Evolutionary conservation across 2,888 invertebrate genomes (phyloP).

Genomic region (Nephrotoma guestfalica): DNA sequence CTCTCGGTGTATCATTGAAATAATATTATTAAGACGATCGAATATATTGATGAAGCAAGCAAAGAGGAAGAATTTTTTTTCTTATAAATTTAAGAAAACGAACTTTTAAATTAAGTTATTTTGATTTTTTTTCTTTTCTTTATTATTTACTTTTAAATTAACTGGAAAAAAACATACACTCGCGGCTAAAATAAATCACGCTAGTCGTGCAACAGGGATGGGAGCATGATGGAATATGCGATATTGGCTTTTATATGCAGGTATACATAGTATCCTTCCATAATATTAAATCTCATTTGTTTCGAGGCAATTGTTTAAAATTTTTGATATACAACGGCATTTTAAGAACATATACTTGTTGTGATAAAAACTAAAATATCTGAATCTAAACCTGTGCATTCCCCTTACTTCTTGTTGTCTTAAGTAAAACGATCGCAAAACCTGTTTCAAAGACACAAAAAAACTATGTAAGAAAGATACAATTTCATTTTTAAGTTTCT

Average conservation of each 20-base stretch:
- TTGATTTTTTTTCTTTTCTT: background rate
- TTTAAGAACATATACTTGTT: background rate
- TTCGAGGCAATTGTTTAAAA: background rate
- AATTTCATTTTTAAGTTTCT: background rate
- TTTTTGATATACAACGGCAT: background rate
- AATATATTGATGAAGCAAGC: background rate
- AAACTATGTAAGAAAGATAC: background rate
- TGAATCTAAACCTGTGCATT: background rate
- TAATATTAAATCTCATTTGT: too few species aligned
- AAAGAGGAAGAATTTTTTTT: background rate
- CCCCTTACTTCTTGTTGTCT: background rate
- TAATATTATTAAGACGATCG: background rate
- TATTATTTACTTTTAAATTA: background rate
- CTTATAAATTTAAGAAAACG: background rate
- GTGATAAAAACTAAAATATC: background rate
- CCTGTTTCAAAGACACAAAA: background rate
- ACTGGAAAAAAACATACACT: background rate
- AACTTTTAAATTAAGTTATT: background rate
- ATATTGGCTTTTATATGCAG: background rate
- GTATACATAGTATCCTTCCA: background rate
- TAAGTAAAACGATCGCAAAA: background rate
- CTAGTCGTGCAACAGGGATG: background rate
- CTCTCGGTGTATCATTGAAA: background rate
- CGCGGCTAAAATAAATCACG: background rate
- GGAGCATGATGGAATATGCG: background rate